These are phyloP conservation scores for Catharus ustulatus DNA, from an alignment of 2,797 vertebrate species.

Conservation along the genomic window DNA sequence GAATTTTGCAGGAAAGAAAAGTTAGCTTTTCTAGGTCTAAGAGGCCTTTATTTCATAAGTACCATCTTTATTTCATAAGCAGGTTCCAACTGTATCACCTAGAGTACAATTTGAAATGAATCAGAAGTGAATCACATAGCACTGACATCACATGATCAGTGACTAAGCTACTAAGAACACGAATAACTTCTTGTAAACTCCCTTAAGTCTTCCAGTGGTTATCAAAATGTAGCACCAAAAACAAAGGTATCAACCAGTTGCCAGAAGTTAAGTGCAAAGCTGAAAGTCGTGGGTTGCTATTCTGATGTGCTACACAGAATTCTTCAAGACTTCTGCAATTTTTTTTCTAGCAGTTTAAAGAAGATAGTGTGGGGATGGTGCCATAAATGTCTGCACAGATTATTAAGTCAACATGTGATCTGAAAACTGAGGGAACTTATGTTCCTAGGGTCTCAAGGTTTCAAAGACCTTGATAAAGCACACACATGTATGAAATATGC, in stretches of 20 bases:
- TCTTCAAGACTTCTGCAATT: not conserved
- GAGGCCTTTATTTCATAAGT: not conserved
- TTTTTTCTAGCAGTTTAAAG: not conserved
- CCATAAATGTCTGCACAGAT: not conserved
- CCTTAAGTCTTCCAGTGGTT: not conserved
- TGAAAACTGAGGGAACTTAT: not conserved
- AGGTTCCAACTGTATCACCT: constrained; percentile 7
- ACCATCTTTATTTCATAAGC: not conserved
- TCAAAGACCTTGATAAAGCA: not conserved
- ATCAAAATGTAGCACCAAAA: not conserved
- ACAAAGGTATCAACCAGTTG: not conserved
- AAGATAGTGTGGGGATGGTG: not conserved
- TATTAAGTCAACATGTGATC: not conserved
- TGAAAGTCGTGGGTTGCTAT: not conserved
- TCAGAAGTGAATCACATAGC: constrained; percentile 49
- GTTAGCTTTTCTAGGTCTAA: not conserved
- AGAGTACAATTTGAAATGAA: constrained; percentile 10
- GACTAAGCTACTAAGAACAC: constrained; percentile 27
- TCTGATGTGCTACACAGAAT: not conserved
- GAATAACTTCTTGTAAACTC: constrained; percentile 14
- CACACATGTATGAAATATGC: not conserved
- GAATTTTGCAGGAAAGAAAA: not conserved
- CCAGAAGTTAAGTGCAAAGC: not conserved
- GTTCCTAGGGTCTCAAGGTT: not conserved
- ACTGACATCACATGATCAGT: constrained; percentile 19